A percentile compares a stretch with the other conserved stretches of the same genome.
phyloP scores from a whole-genome alignment of 2,888 invertebrate genomes.

The Tachystola acroxantha region DNA sequence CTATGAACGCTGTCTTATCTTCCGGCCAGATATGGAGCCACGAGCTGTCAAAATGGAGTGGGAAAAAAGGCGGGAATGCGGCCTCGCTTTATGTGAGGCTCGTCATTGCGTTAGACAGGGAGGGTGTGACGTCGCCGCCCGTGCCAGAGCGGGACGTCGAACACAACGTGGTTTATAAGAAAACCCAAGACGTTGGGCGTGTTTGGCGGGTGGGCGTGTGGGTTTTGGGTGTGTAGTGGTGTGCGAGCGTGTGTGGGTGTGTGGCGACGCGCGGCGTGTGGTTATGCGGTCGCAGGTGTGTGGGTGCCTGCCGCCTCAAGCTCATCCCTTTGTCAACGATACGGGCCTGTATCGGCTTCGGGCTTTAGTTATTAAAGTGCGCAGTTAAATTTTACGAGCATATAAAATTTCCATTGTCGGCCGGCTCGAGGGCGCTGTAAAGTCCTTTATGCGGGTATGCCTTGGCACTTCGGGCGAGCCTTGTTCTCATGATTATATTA shows the following conservation, averaged over 20 bases:
- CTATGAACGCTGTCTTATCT: conserved; percentile 71
- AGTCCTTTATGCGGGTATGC: conserved; percentile 37
- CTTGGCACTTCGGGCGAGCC: conserved; percentile 16
- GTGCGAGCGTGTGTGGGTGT: conserved; percentile 37
- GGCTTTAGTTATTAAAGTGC: conserved; percentile 72
- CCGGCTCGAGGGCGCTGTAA: conserved; percentile 38
- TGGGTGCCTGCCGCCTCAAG: conserved; percentile 40
- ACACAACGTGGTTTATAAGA: conserved; percentile 78
- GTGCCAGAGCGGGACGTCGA: conserved; percentile 54
- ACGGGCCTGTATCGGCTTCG: conserved; percentile 64
- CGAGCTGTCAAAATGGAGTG: conserved; percentile 79
- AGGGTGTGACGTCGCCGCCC: conserved; percentile 24
- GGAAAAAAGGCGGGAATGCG: conserved; percentile 80
- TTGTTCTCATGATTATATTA: background rate
- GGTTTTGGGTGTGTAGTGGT: conserved; percentile 61
- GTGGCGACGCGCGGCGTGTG: conserved; percentile 35
- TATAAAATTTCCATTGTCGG: conserved; percentile 66
- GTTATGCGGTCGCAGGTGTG: conserved; percentile 51
- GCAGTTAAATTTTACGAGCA: conserved; percentile 65
- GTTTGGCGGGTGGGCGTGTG: conserved; percentile 77
- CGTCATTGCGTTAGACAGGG: conserved; percentile 71
- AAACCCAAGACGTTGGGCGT: conserved; percentile 79
- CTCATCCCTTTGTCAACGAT: conserved; percentile 76
- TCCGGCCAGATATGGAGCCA: conserved; percentile 77
- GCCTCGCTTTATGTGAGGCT: conserved; percentile 77